Base-by-base conservation (phyloP, 2,888 invertebrate species). In the Adineta ricciae region DNA sequence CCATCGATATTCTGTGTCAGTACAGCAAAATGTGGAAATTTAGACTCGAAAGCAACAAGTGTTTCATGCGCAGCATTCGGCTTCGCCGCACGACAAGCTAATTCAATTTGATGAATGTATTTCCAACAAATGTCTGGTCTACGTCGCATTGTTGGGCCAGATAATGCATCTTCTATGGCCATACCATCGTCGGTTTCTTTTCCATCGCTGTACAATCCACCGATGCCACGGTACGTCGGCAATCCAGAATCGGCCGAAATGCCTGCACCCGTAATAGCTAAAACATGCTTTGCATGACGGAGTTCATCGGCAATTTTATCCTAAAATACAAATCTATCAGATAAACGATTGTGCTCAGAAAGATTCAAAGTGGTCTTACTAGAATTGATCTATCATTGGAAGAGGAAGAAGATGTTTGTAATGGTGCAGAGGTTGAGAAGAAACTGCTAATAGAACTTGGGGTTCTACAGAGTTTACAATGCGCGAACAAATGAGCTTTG, bases 171-270 rank as follows among this genome's bases (percentile, higher is more conserved):
- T n/a, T 78, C 41, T 4, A 78, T 78, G 0, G 41, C 41, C 78
- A 78, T 14, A n/a, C 78, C 41, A 2, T 78, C 78, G 24, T 78
- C 90, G 64, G 93, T 92, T 0, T 94, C 93, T 87, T 92, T 92
- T 90, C 94, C 94, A 87, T 92, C 94, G 88, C 95, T 93, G 95
- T 95, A 95, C 86, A 93, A 92, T 0, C 95, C 95, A 32, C 94
- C 94, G 32, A 93, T 92, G 24, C 95, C 95, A 87, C 95, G 91
- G 90, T 95, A 95, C 7, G 95, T 95, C 14, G 95, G 95, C 87
- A 96, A 93, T 83, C 95, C 95, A 87, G 95, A 95, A 90, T 94
- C 94, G 0, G 94, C 94, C 87, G 94, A 94, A 72, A 94, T 93
- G 84, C 94, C 94, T 83, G 94, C 94, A 14, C 91, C 90, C 82